These are phyloP conservation scores for Mus pahari DNA, from an alignment of 2,113 vertebrate genomes.

Conservation along the genomic window DNA sequence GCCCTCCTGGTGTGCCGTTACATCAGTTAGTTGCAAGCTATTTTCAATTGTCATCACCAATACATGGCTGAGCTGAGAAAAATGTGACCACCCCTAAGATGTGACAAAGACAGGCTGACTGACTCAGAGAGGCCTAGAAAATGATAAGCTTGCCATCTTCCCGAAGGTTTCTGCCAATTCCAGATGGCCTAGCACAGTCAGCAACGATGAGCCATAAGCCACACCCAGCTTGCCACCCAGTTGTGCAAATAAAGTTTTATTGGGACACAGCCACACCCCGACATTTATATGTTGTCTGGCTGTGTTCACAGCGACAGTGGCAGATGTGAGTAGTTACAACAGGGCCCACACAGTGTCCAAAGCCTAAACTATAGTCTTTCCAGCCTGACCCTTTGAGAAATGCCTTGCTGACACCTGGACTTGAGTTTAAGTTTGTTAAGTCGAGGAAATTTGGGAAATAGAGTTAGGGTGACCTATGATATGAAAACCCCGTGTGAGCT, in stretches of 20 bases:
- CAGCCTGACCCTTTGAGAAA: background rate
- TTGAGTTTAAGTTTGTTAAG: background rate
- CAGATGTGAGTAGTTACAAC: background rate
- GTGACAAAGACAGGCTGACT: background rate
- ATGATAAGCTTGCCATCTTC: background rate
- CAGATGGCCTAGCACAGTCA: background rate
- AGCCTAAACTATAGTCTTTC: background rate
- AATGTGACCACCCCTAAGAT: background rate
- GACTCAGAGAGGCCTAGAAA: background rate
- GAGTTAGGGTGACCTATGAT: background rate
- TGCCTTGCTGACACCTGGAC: background rate
- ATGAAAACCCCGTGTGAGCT: background rate
- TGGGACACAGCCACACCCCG: background rate
- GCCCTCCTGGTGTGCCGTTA: background rate
- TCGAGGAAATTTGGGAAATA: background rate
- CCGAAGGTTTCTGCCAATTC: background rate
- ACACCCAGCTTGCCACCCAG: background rate
- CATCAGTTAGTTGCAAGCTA: background rate
- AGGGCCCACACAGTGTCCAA: background rate
- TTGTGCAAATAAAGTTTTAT: constrained; percentile 44
- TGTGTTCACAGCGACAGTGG: background rate
- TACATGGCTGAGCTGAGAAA: background rate
- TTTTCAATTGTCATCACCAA: background rate
- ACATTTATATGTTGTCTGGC: background rate
- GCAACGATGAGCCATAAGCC: background rate